These are phyloP conservation scores for Drosophila rufa DNA, from an alignment of 1,140 invertebrate species.

Conservation along the genomic window DNA sequence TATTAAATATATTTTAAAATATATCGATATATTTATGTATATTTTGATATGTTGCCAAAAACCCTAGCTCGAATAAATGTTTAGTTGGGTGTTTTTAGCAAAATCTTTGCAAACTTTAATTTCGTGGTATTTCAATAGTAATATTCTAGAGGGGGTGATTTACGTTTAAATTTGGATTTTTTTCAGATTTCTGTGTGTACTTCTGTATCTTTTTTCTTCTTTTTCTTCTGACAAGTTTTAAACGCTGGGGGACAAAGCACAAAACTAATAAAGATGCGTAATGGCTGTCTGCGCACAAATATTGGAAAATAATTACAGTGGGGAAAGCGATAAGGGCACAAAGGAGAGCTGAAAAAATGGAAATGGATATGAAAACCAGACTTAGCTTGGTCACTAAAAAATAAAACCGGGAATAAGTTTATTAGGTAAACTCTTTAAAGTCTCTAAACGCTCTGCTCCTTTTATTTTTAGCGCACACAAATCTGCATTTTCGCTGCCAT, in stretches of 20 bases:
- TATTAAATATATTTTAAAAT: too few species aligned
- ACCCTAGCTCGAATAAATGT: too few species aligned
- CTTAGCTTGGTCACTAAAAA: not conserved
- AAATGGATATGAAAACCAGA: conserved; percentile 1
- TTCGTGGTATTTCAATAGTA: not conserved
- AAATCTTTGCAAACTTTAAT: not conserved
- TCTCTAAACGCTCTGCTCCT: not conserved
- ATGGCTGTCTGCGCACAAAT: conserved; percentile 75
- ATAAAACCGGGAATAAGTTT: not conserved
- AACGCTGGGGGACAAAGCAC: conserved; percentile 45
- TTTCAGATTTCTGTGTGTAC: not conserved
- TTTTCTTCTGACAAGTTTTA: conserved; percentile 22
- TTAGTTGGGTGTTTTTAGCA: too few species aligned
- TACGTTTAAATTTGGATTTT: not conserved
- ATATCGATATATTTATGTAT: too few species aligned
- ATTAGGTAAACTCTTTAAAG: not conserved
- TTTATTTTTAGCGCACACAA: not conserved
- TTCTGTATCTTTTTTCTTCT: not conserved
- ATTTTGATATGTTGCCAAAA: too few species aligned
- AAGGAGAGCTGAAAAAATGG: not conserved
- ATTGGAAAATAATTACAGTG: conserved; percentile 76
- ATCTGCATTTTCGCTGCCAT: conserved; percentile 9
- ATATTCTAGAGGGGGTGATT: not conserved
- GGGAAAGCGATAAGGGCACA: conserved; percentile 15
- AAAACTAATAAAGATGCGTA: conserved; percentile 79